Percentiles rank a stretch among this genome's conserved stretches.
Conservation (phyloP, 2,113 vertebrate species). For the Tetrao urogallus region DNA sequence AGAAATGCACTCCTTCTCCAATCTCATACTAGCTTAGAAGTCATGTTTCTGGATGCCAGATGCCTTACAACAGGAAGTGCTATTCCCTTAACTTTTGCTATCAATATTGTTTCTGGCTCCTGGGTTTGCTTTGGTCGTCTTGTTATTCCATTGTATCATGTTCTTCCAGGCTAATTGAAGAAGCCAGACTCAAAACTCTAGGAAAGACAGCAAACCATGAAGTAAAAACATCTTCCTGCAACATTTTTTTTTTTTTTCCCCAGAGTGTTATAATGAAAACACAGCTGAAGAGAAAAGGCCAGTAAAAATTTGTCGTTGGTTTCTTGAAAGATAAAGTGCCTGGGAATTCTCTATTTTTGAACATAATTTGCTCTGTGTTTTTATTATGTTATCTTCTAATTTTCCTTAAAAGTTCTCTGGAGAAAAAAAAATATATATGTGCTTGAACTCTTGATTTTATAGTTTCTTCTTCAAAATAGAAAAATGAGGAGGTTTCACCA, state of each 20-base stretch:
- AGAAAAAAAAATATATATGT: background rate
- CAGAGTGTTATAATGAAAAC: background rate
- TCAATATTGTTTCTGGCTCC: background rate
- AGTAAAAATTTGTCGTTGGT: background rate
- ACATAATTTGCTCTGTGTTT: background rate
- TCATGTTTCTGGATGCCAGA: background rate
- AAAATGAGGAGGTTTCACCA: background rate
- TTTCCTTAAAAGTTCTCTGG: background rate
- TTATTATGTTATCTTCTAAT: background rate
- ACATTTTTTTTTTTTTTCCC: background rate
- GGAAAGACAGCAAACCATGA: background rate
- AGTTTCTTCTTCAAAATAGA: background rate
- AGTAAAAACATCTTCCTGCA: background rate
- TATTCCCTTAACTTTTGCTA: background rate
- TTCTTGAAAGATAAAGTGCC: background rate
- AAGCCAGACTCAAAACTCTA: background rate
- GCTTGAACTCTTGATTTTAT: background rate
- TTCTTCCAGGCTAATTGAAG: background rate
- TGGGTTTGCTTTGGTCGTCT: background rate
- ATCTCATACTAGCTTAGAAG: background rate
- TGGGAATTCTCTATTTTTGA: background rate
- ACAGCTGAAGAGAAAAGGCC: background rate
- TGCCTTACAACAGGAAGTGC: background rate
- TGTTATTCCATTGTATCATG: background rate
- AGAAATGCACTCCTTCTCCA: background rate